Evolutionary conservation across 2,888 invertebrate species (phyloP), one percentile per base, ranked within the genome.

Genomic region (Unio delphinus): DNA sequence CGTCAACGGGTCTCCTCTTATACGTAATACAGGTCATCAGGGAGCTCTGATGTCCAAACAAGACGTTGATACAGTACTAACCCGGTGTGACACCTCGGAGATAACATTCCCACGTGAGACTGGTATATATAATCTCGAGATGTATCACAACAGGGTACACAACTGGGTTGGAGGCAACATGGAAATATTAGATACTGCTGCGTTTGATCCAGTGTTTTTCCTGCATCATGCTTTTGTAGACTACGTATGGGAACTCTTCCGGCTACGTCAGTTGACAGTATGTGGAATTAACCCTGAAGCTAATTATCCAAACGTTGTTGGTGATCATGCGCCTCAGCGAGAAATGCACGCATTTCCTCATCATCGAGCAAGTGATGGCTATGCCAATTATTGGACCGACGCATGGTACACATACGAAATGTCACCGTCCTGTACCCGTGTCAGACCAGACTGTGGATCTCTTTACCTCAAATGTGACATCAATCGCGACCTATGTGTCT

Each of bases 191-290:
- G 75, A 81, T 30, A 83, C 84, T 0, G 82, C 86, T 8, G 78
- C 85, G 0, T 80, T 76, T 69, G 86, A 86, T 65, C 84, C 84
- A 2, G 67, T 78, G 54, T 86, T 85, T 73, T 83, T 84, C 73
- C 62, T 85, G 28, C 82, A 84, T 62, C 84, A 85, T 69, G 76
- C 83, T 3, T 85, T 80, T 61, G 78, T 85, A 26, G 86, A 86
- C 69, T 82, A 81, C 69, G 66, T 85, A 8, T 85, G 83, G 83
- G 82, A 83, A 62, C 56, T 79, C 45, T 86, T 85, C 68, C 73
- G 84, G n/a, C 70, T 70, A 8, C 70, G 74, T 20, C 82, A 80
- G 15, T 71, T 71, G n/a, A 55, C 67, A 11, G 54, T 28, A 20
- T 76, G 80, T 57, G 70, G 78, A 11, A 74, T 78, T 0, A 75